Evolutionary conservation across 1,140 invertebrate genomes (phyloP), one percentile per base, ranked within the genome.

Genomic region (Mylabris phalerata): DNA sequence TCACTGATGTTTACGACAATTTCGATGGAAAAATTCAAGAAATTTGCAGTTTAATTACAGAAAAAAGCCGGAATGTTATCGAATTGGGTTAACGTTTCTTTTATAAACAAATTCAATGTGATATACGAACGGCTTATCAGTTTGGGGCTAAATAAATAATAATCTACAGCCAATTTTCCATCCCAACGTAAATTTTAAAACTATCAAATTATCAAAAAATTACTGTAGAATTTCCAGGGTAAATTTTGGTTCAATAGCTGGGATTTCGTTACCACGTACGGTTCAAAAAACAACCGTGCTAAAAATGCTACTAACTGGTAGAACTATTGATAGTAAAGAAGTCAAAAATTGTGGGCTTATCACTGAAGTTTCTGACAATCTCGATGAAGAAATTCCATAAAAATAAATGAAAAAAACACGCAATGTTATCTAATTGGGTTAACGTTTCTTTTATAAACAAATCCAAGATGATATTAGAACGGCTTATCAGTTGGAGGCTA

Each of bases 241-340:
- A 2, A 91, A 86, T 74, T 86, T 95, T 72, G 95, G 96, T 74
- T 95, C 92, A 24, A 98, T 95, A 0, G 95, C 95, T 9, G 93
- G 92, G 9, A 86, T 98, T 46, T 86, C 93, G 27, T 71, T 97
- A 4, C 83, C 84, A 10, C 80, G 93, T 65, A 81, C 80, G 63
- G 79, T 94, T 11, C 84, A 87, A 0, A 82, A 82, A 65, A 92
- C 93, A 71, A 77, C 82, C 50, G 89, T 92, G 11, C 80, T 89
- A 67, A 86, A 92, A 56, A 95, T 96, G 93, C 77, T 97, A 2
- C 82, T 93, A 43, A 95, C 93, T 59, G 93, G 92, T 67, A 67
- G 81, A 41, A 81, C 89, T 0, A 82, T 98, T 40, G 81, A 77
- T 48, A 89, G 92, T 3, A 71, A 87, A 69, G 90, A 95, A 77